Evolutionary conservation across 2,888 invertebrate genomes (phyloP).

Genomic region (Hoplodrina blanda): DNA sequence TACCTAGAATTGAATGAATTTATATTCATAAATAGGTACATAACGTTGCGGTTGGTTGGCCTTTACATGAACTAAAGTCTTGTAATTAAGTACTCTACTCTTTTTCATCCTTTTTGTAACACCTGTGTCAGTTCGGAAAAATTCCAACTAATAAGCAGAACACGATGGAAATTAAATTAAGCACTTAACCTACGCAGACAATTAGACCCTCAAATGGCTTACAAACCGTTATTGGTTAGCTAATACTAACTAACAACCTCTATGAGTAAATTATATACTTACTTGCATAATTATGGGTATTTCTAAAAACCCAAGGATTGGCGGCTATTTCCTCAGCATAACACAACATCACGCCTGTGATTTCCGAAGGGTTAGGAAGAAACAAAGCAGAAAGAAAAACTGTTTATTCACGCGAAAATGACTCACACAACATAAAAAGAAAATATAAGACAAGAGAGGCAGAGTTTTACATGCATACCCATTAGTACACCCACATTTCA

Average conservation of each 20-base stretch:
- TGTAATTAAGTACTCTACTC: slow-evolving; percentile 9
- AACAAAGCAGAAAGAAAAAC: too few relatives aligned
- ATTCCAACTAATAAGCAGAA: background rate
- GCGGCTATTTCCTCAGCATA: background rate
- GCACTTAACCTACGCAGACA: too few relatives aligned
- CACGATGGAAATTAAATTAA: background rate
- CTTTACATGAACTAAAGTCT: slow-evolving; percentile 11
- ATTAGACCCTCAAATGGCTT: slow-evolving; percentile 7
- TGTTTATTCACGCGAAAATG: too few relatives aligned
- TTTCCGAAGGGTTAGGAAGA: too few relatives aligned
- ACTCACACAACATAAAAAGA: too few relatives aligned
- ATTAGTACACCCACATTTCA: too few relatives aligned
- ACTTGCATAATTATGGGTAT: background rate
- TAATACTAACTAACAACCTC: slow-evolving; percentile 19
- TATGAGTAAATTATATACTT: background rate
- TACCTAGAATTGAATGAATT: slow-evolving; percentile 21
- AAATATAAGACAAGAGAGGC: too few relatives aligned
- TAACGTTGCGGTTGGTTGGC: slow-evolving; percentile 18
- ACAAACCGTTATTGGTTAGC: background rate
- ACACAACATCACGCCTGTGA: too few relatives aligned
- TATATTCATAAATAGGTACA: slow-evolving; percentile 21
- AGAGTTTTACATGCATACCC: too few relatives aligned
- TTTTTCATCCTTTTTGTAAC: slow-evolving; percentile 8
- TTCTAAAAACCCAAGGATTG: background rate
- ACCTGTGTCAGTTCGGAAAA: slow-evolving; percentile 1